Evolutionary conservation across 2,888 invertebrate genomes (phyloP), one percentile per base, ranked within the genome.

Genomic region (Petrolisthes manimaculis): DNA sequence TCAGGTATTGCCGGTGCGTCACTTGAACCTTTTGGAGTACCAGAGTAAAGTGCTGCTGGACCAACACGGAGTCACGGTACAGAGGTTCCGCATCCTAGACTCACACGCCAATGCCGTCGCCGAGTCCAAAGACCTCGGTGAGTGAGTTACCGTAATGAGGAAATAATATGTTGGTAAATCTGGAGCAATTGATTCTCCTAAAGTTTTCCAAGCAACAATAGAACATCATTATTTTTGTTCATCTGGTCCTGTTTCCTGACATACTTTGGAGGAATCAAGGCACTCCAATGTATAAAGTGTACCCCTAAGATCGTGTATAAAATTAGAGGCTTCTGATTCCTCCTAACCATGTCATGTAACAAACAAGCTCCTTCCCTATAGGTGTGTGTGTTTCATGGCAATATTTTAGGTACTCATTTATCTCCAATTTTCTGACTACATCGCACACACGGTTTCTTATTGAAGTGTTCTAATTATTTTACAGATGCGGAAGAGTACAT

Each of bases 11-110:
- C 91, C 90, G 21, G 91, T 92, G 9, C 94, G 99, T 91, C 94
- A 95, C 92, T 94, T 99, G 86, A 99, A 99, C 94, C 94, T 99
- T 69, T 95, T 99, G 92, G 99, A 99, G 93, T 99, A 97, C 93
- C 99, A 99, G 93, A 99, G 99, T 93, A 99, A 99, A 94, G 96
- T 97, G 92, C 94, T 99, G 67, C 94, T 99, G 91, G 95, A 95
- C 92, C 96, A 97, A 92, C 95, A 96, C 93, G 96, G 97, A 74
- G 96, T 98, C 91, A 95, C 97, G 91, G 96, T 97, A 92, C 96
- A 98, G 93, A 96, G 96, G 92, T 98, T 98, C 92, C 95, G 96
- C 91, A 95, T 99, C 87, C 95, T 98, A 86, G 96, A 97, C 92
- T 95, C 95, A 90, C 93, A 94, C 54, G 93, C 94, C 24, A 95